phyloP scores from a whole-genome alignment of 2,797 vertebrate genomes.

The Antrozous pallidus region DNA sequence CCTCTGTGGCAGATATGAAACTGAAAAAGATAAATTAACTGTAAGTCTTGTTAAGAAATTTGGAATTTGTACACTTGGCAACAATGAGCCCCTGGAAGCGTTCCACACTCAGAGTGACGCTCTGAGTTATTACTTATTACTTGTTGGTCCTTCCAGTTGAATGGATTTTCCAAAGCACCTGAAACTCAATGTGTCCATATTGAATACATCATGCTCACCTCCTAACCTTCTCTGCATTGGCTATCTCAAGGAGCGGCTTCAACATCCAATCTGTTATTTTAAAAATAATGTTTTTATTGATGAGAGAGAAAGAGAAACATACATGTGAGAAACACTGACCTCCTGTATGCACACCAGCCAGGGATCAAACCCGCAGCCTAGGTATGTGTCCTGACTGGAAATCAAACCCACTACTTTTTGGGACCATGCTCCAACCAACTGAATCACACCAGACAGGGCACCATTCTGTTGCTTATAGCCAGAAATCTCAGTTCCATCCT shows the following conservation, averaged over 20 bases:
- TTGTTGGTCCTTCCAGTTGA: neutral
- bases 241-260: neutral
- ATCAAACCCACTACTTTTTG: too few species aligned
- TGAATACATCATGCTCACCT: neutral
- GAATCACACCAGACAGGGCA: too few species aligned
- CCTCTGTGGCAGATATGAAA: neutral
- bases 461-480: too few species aligned
- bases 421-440: too few species aligned
- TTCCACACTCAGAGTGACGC: neutral
- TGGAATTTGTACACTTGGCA: neutral
- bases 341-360: too few species aligned
- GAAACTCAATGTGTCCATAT: neutral
- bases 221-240: neutral
- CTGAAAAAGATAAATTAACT: neutral
- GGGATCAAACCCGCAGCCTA: too few species aligned
- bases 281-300: too few species aligned
- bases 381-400: too few species aligned
- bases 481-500: neutral
- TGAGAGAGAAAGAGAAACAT: too few species aligned
- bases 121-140: neutral
- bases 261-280: neutral
- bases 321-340: too few species aligned
- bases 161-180: neutral
- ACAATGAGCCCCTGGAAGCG: neutral
- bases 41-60: neutral